Evolutionary conservation across 2,797 vertebrate genomes (phyloP), one percentile per base, ranked within the genome.

Genomic region (Kryptopterus vitreolus): DNA sequence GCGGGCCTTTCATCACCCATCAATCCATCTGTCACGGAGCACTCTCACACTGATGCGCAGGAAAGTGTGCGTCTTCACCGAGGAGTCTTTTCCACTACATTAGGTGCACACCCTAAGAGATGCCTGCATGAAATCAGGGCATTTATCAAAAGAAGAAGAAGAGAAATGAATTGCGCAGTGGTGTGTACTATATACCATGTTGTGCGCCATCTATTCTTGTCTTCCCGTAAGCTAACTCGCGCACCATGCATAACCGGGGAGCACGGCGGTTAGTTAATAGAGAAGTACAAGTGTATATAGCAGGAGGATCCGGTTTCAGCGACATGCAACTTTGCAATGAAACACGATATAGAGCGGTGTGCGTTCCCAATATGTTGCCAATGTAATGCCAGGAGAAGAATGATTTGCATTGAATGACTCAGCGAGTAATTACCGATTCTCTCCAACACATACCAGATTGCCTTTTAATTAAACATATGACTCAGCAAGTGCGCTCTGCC

Each of bases 31-130:
- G 87, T 89, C 88, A 86, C 83, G 78, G 68, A 18, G 88, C 58
- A 87, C 87, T 89, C 88, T 88, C 89, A 89, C 88, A 91, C 90
- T 86, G 88, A 88, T 90, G 88, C 84, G 83, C 81, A 80, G 84
- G 87, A 81, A 85, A 80, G 84, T 75, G 81, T 87, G 86, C 79
- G 69, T 76, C 86, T 87, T 87, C 90, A 88, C 83, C 84, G 79
- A 90, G 86, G 87, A 89, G 88, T 91, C 91, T 91, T 90, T 92
- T 93, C 91, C 90, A 90, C 87, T 52, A 92, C 91, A 92, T 92
- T 92, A 92, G 86, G 81, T 86, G 38, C 26, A 38, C 79, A 88
- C 86, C 89, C 88, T 86, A 82, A 80, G 83, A 85, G 85, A 87
- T 59, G 82, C 87, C 43, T 87, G 83, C 35, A 69, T 57, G 68